A percentile compares a stretch with the other conserved stretches of the same genome.
These are phyloP conservation scores for Sycobia sp. DNA, from an alignment of 1,140 invertebrate genomes.

Conservation along the genomic window DNA sequence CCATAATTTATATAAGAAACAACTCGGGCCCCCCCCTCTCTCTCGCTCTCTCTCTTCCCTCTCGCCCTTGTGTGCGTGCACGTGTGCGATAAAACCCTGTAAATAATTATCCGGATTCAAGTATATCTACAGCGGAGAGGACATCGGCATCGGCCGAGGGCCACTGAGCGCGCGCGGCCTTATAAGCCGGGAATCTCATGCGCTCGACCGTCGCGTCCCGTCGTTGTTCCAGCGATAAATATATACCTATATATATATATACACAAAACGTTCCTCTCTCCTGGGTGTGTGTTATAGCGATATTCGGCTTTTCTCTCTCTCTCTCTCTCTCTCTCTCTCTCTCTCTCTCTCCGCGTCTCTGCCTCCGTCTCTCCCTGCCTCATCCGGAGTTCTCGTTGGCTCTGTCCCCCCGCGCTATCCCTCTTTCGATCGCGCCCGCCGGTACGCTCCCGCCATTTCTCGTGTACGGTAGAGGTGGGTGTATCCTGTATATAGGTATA, in stretches of 20 bases:
- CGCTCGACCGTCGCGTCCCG: constrained; percentile 27
- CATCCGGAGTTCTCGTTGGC: too few species aligned
- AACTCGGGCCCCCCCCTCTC: too few species aligned
- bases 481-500: too few species aligned
- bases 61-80: too few species aligned
- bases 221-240: constrained; percentile 16
- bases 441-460: too few species aligned
- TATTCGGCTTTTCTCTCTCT: constrained; percentile 19
- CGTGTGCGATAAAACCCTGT: constrained; percentile 51
- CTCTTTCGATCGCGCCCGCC: background rate
- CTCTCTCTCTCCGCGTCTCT: background rate
- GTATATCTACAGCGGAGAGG: too few species aligned
- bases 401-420: background rate
- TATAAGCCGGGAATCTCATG: constrained; percentile 21
- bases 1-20: too few species aligned
- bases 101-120: constrained; percentile 56
- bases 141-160: background rate
- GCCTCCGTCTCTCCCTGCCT: too few species aligned
- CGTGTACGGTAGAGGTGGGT: too few species aligned
- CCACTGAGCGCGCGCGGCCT: background rate
- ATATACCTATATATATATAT: too few species aligned
- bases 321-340: background rate
- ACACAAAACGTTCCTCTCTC: too few species aligned
- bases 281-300: constrained; percentile 21
- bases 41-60: too few species aligned